phyloP scores from a whole-genome alignment of 2,797 vertebrate species.

The Amblyraja radiata region DNA sequence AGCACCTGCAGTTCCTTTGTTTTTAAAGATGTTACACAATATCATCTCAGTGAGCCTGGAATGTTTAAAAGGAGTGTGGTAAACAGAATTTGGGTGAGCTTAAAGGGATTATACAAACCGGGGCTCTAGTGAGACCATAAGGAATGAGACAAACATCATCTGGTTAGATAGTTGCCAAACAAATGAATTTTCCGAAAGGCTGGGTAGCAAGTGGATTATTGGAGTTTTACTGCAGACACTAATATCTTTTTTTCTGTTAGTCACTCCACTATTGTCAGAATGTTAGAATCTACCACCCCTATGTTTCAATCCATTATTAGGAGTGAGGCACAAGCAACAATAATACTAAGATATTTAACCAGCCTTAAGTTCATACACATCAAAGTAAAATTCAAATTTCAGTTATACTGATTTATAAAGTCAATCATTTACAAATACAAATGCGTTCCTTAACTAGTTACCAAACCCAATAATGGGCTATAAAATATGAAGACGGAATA shows the following conservation, averaged over 20 bases:
- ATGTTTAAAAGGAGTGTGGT: no score
- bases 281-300: neutral
- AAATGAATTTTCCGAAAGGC: no score
- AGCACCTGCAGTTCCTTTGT: no score
- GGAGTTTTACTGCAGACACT: no score
- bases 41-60: no score
- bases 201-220: no score
- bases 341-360: constrained; percentile 36
- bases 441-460: constrained; percentile 28
- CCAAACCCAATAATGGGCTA: constrained; percentile 11
- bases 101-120: no score
- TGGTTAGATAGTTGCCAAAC: no score
- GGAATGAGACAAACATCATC: no score
- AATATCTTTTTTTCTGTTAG: neutral
- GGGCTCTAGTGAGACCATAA: no score
- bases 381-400: constrained; percentile 27
- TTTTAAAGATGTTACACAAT: no score
- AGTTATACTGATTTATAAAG: constrained; percentile 33
- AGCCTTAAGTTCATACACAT: constrained; percentile 29
- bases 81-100: no score
- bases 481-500: constrained; percentile 27
- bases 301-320: neutral
- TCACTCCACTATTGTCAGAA: neutral
- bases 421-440: constrained; percentile 37
- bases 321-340: constrained; percentile 32